Conservation (phyloP, 2,797 vertebrate genomes). For the Myotis planiceps region DNA sequence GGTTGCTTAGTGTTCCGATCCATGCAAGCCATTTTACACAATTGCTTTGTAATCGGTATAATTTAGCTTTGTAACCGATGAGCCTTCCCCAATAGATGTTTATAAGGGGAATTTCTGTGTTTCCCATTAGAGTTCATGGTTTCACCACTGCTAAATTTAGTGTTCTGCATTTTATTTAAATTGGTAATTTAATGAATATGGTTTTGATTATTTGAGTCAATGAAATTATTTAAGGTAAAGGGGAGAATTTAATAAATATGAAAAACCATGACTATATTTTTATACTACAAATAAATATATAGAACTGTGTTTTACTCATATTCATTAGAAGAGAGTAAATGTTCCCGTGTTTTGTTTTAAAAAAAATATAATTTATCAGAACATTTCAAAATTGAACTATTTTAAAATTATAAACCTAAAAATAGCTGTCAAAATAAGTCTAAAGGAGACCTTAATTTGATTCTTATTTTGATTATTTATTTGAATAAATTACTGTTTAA, state of each 20-base stretch:
- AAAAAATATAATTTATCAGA: conserved; percentile 34
- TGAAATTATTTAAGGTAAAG: neutral
- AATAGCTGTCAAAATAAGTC: conserved; percentile 51
- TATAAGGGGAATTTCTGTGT: neutral
- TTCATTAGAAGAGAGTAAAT: conserved; percentile 30
- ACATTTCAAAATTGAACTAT: neutral
- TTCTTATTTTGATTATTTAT: conserved; percentile 65
- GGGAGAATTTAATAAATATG: conserved; percentile 32
- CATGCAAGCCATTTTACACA: conserved; percentile 43
- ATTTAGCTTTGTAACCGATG: conserved; percentile 57
- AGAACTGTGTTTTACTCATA: neutral
- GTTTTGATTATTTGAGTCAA: conserved; percentile 6
- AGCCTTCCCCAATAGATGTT: neutral
- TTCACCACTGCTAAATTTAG: neutral
- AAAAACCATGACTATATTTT: neutral
- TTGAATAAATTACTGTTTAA: conserved; percentile 49
- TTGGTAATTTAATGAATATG: neutral
- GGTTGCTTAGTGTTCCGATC: conserved; percentile 56
- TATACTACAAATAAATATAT: conserved; percentile 2
- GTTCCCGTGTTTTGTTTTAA: conserved; percentile 47
- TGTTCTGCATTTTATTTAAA: neutral
- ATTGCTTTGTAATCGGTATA: conserved; percentile 64
- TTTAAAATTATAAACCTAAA: conserved; percentile 57
- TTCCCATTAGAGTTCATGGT: neutral
- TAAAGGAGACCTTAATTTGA: conserved; percentile 30